phyloP scores from a whole-genome alignment of 2,797 vertebrate species.

The Steatocranus sp. region DNA sequence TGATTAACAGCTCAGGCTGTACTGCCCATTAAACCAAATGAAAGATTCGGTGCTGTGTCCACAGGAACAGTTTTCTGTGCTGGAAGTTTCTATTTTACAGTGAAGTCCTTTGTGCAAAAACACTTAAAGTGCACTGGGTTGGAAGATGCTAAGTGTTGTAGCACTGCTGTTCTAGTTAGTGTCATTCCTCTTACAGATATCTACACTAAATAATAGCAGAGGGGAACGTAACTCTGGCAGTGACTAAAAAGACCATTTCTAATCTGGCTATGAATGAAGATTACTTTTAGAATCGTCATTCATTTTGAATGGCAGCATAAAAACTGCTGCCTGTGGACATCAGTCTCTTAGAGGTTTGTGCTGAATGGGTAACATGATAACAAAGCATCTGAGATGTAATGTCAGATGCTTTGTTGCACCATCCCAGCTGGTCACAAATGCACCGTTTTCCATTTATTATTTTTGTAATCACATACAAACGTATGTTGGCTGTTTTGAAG shows the following conservation, averaged over 20 bases:
- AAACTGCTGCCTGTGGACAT: background rate
- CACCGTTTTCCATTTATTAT: background rate
- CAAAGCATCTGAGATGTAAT: background rate
- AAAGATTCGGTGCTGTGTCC: background rate
- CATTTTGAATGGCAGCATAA: background rate
- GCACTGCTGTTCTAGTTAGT: background rate
- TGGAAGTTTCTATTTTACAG: background rate
- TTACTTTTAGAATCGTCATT: background rate
- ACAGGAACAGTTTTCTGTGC: background rate
- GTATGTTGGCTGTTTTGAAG: background rate
- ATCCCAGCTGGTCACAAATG: background rate
- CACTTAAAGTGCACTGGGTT: background rate
- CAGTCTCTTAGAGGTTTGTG: background rate
- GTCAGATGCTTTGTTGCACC: background rate
- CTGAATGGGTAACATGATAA: background rate
- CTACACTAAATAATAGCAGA: background rate
- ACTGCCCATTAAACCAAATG: accelerated
- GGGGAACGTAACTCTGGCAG: accelerated
- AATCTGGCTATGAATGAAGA: background rate
- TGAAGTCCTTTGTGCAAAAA: background rate
- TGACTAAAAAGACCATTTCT: background rate
- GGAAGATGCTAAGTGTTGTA: accelerated
- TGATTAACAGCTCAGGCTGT: background rate
- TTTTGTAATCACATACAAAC: background rate
- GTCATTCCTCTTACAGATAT: background rate